Evolutionary conservation across 2,797 vertebrate genomes (phyloP).

Genomic region (Hyperoplus immaculatus): DNA sequence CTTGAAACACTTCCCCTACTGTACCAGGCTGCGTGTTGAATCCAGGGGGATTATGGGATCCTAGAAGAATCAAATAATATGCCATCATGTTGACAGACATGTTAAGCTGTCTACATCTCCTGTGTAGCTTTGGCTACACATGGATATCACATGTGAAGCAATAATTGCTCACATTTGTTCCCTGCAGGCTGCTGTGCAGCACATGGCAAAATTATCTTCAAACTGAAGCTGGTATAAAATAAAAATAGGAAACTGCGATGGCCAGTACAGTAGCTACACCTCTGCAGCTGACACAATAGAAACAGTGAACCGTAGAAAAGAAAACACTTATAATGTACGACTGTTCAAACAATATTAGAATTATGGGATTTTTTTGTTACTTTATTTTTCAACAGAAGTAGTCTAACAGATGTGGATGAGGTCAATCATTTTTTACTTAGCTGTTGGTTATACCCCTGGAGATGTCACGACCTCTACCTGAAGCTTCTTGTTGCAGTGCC

Average conservation of each 20-base stretch:
- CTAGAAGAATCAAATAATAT: constrained; percentile 67
- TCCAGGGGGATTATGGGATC: constrained; percentile 70
- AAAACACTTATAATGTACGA: constrained; percentile 18
- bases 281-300: neutral
- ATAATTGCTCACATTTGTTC: constrained; percentile 44
- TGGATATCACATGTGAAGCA: constrained; percentile 43
- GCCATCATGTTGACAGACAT: constrained; percentile 66
- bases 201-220: constrained; percentile 26
- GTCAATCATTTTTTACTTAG: constrained; percentile 46
- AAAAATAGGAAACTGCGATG: constrained; percentile 15
- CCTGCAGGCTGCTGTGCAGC: constrained; percentile 24
- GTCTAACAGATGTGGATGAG: constrained; percentile 67
- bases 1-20: constrained; percentile 31
- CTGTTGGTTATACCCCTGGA: constrained; percentile 45
- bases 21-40: constrained; percentile 57
- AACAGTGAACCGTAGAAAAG: constrained; percentile 7
- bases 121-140: constrained; percentile 49
- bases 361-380: constrained; percentile 11
- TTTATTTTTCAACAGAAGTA: constrained; percentile 36
- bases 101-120: constrained; percentile 66
- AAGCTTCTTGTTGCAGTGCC: constrained; percentile 57
- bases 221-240: constrained; percentile 11
- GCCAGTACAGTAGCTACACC: constrained; percentile 31
- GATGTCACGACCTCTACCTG: constrained; percentile 64
- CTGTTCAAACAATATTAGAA: constrained; percentile 45